A percentile compares a stretch with the other conserved stretches of the same genome.
Evolutionary conservation across 2,888 invertebrate species (phyloP).

Genomic region (Fragum sueziense): DNA sequence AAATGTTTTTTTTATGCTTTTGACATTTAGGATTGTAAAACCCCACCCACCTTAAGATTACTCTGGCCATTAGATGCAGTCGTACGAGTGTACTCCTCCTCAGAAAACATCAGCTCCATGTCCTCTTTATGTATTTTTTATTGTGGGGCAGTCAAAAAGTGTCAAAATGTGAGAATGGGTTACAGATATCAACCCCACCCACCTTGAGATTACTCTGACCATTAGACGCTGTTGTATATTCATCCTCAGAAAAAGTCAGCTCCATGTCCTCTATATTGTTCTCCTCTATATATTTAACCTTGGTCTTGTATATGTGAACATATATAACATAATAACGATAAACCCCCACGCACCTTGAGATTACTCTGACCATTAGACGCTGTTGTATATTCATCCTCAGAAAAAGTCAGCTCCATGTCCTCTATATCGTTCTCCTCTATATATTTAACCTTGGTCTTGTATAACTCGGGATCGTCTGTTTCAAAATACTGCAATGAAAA

Average conservation of each 20-base stretch:
- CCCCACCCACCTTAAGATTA: no score
- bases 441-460: slow-evolving; percentile 95
- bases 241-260: slow-evolving; percentile 93
- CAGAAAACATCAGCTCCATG: no score
- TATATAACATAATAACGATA: no score
- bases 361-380: slow-evolving; percentile 21
- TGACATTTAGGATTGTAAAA: no score
- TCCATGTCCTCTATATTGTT: slow-evolving; percentile 90
- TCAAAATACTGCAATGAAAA: slow-evolving; percentile 90
- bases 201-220: slow-evolving; percentile 31
- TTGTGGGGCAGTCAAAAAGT: no score
- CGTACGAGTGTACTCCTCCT: no score
- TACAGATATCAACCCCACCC: no score
- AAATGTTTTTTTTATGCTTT: no score
- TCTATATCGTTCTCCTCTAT: slow-evolving; percentile 95
- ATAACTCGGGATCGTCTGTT: slow-evolving; percentile 97
- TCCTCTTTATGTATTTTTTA: no score
- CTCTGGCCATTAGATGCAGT: no score
- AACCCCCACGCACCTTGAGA: slow-evolving; percentile 27
- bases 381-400: slow-evolving; percentile 93
- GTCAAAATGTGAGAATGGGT: no score
- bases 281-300: slow-evolving; percentile 92
- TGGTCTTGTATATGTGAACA: slow-evolving; percentile 95
- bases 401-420: slow-evolving; percentile 93
- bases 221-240: slow-evolving; percentile 86